Conservation (phyloP, 2,797 vertebrate species). For the Aldrovandia affinis region DNA sequence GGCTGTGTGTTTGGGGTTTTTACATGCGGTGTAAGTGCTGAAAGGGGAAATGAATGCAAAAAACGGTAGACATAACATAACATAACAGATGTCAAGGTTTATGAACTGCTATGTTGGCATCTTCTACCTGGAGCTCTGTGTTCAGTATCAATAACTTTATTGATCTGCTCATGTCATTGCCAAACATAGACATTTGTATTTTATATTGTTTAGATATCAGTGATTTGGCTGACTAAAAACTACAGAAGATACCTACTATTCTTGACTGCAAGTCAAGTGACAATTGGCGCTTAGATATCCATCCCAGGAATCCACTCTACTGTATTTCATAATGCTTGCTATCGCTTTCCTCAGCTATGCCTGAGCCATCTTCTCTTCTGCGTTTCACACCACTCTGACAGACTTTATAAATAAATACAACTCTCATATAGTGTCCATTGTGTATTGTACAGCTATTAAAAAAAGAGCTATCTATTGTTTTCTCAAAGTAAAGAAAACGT, state of each 20-base stretch:
- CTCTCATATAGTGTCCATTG: slow-evolving; percentile 74
- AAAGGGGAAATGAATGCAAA: background rate
- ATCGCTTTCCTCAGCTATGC: slow-evolving; percentile 70
- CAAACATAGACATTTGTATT: background rate
- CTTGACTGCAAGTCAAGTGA: slow-evolving; percentile 66
- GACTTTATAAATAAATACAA: slow-evolving; percentile 83
- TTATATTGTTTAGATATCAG: background rate
- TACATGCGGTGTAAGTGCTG: slow-evolving; percentile 21
- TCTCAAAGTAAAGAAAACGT: slow-evolving; percentile 45
- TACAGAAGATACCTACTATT: slow-evolving; percentile 48
- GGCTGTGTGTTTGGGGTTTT: background rate
- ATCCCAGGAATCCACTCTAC: background rate
- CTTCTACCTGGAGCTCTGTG: background rate
- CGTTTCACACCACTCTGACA: slow-evolving; percentile 62
- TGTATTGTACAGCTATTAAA: slow-evolving; percentile 71
- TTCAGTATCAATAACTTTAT: background rate
- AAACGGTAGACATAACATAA: background rate
- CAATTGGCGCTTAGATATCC: slow-evolving; percentile 56
- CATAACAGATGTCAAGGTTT: background rate
- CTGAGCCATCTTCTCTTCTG: slow-evolving; percentile 55
- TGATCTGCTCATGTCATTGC: background rate
- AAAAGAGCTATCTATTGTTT: slow-evolving; percentile 44
- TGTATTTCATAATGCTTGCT: slow-evolving; percentile 74
- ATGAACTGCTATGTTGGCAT: slow-evolving; percentile 11
- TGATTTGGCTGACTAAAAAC: background rate